Base-by-base conservation (phyloP, 2,888 invertebrate genomes). In the Himalopsyche anomala region DNA sequence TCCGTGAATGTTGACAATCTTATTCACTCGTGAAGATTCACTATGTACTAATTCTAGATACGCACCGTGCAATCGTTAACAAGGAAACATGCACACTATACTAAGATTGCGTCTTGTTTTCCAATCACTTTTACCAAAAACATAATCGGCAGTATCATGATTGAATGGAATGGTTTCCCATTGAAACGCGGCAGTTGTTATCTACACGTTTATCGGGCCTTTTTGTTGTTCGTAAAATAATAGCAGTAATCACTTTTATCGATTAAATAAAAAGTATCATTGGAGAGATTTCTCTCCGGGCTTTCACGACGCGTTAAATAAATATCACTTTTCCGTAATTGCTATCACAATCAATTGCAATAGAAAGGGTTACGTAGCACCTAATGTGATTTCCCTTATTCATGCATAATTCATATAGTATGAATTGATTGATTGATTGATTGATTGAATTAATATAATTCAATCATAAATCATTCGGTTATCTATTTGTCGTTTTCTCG, bases 201-300 rank as follows among this genome's bases (percentile, higher is more conserved):
- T 62, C 4, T 51, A 4, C 51, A 51, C 62, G 62, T 19, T 62
- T 62, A 62, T 19, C 62, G 28, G 19, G 28, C n/a, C 11, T 62
- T 62, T 62, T 62, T 28, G 19, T 62, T 62, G 19, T 28, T 62
- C 19, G 62, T 62, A n/a, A 62, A 62, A 28, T 62, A 62, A 62
- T 62, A 9, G 12, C 51, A 51, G 15, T 51, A 51, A 15, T 62
- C 28, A 15, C 19, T 62, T 62, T 62, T 62, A 62, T 62, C 62
- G 62, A 19, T 62, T 62, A 19, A 62, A 62, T 62, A 19, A 4
- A 62, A 62, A 62, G 4, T 62, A 62, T 62, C 28, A 3, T 62
- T 62, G 19, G 62, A 62, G 62, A 62, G 62, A 19, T 62, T 62
- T 62, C 62, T 19, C 62, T 62, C 9, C 28, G 28, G 3, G 19